Base-by-base conservation (phyloP, 1,140 invertebrate genomes). In the Trachymyrmex cornetzi region DNA sequence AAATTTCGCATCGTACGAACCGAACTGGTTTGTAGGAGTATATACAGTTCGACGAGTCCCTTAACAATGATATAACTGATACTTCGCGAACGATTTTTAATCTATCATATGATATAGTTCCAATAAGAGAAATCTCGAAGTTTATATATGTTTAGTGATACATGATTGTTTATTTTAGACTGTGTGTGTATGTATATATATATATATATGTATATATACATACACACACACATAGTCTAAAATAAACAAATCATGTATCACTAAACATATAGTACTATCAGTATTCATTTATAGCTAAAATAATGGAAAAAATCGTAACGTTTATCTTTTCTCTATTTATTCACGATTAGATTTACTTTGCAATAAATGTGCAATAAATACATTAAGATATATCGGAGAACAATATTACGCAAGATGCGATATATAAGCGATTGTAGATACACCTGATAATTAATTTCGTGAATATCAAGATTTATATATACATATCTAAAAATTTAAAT, bases 1-100 rank as follows among this genome's bases (percentile, higher is more conserved):
- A 84, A 84, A 84, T 75, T 84, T 11, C 14, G 24, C 67, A 12
- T 34, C 22, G 77, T 34, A 55, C 30, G 30, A 38, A 14, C 16
- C 12, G 44, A n/a, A 53, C 14, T 22, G 16, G n/a, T 34, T 30
- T 16, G 24, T 22, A 48, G n/a, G 14, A 44, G 24, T 61, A 22
- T 50, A 2, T 59, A 48, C 19, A 22, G 14, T 84, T 59, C 7
- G 6, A 12, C 5, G 12, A 48, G 3, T 34, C 34, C 7, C 44
- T 53, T 59, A 38, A 19, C 44, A 72, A 27, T 27, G 30, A 27
- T 1, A 11, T 9, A 2, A 59, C 7, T 82, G 27, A 82, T 3
- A 27, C 11, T 38, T 71, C 4, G 3, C n/a, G 12, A 50, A 14
- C 59, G 3, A 19, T 9, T 66, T 79, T 79, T 34, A 27, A 30